Conservation (phyloP, 2,113 vertebrate genomes). For the Noctilio leporinus region DNA sequence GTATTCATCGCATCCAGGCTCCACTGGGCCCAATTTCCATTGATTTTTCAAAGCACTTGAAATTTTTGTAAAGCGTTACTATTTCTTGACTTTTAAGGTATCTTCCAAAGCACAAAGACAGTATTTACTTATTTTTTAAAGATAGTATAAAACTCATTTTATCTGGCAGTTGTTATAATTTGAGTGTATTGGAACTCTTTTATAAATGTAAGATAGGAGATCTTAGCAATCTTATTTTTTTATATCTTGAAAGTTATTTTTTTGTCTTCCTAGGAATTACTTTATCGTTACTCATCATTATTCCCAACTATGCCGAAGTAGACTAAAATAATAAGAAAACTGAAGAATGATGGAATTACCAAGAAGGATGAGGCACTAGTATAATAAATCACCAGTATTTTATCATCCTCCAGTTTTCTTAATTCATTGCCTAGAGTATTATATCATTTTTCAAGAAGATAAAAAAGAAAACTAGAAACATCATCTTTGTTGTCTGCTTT, state of each 20-base stretch:
- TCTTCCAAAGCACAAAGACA: background rate
- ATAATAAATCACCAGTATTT: background rate
- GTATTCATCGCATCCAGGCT: background rate
- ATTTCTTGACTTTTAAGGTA: background rate
- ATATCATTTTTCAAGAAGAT: background rate
- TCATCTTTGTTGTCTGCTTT: background rate
- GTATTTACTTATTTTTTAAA: background rate
- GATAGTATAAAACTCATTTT: background rate
- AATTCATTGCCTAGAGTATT: background rate
- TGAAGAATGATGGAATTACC: background rate
- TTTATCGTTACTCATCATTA: conserved; percentile 9
- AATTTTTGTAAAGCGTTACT: background rate
- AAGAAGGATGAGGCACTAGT: background rate
- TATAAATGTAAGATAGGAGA: background rate
- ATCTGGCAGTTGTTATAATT: background rate
- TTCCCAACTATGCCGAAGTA: background rate
- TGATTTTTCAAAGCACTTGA: background rate
- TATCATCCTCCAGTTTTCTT: background rate
- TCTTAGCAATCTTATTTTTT: background rate
- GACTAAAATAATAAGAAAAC: background rate
- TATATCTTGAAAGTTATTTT: background rate
- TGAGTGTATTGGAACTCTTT: background rate
- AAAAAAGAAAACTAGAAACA: background rate
- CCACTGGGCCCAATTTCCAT: background rate
- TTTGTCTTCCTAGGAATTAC: conserved; percentile 13